phyloP scores from a whole-genome alignment of 1,140 invertebrate species.

The Danaus melanippus region DNA sequence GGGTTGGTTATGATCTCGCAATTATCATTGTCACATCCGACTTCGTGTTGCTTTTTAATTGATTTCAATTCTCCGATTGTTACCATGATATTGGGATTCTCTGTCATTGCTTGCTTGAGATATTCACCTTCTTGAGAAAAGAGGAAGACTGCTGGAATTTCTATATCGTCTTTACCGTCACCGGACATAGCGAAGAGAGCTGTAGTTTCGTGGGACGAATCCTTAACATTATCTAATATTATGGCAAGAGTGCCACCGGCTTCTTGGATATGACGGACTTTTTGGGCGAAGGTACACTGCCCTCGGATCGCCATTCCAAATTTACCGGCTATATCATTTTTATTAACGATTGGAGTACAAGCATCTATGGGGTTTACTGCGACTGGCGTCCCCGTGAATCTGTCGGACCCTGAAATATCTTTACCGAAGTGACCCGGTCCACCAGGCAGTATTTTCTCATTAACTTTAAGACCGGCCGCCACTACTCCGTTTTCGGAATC shows the following conservation, averaged over 20 bases:
- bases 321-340: conserved; percentile 76
- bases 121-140: conserved; percentile 83
- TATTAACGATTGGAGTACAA: conserved; percentile 80
- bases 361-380: conserved; percentile 73
- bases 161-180: conserved; percentile 89
- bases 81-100: conserved; percentile 68
- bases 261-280: conserved; percentile 88
- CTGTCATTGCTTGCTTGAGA: conserved; percentile 74
- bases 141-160: conserved; percentile 92
- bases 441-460: conserved; percentile 75
- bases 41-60: conserved; percentile 33
- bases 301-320: conserved; percentile 91
- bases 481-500: conserved; percentile 56
- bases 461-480: conserved; percentile 40
- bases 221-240: conserved; percentile 88
- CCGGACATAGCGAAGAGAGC: conserved; percentile 97
- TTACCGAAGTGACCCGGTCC: conserved; percentile 95
- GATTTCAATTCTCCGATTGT: conserved; percentile 70
- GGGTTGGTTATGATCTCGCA: conserved; percentile 33
- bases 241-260: conserved; percentile 90
- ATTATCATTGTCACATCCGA: conserved; percentile 33
- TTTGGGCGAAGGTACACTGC: conserved; percentile 96
- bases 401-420: conserved; percentile 76
- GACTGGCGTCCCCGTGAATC: conserved; percentile 75
- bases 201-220: conserved; percentile 79